Evolutionary conservation across 2,113 vertebrate genomes (phyloP).

Genomic region (Bos indicus): DNA sequence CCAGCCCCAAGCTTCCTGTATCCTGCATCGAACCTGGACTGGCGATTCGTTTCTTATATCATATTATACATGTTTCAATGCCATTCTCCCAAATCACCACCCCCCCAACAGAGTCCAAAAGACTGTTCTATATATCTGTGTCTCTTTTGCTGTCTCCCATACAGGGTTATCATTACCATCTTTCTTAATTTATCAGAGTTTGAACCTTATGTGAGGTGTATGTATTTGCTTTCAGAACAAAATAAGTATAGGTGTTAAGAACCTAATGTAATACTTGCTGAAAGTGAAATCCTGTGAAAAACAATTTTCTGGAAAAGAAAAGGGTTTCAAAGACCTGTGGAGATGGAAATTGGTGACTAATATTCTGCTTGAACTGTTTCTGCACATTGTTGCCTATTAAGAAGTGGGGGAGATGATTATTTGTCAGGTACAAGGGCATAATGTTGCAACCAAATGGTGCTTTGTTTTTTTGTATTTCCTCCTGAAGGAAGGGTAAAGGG

Average conservation of each 20-base stretch:
- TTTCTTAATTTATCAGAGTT: neutral
- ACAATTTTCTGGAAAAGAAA: neutral
- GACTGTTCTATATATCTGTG: too few species aligned
- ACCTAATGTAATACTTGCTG: neutral
- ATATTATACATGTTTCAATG: too few species aligned
- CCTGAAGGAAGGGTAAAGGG: neutral
- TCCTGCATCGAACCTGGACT: too few species aligned
- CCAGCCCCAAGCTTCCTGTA: too few species aligned
- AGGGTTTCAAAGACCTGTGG: neutral
- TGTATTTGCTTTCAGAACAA: neutral
- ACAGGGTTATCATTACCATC: too few species aligned
- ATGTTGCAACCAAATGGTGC: neutral
- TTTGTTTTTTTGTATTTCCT: neutral
- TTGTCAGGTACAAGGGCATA: neutral
- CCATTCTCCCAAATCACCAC: too few species aligned
- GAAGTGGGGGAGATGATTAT: neutral
- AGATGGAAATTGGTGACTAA: neutral
- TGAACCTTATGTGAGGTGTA: neutral
- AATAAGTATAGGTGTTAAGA: neutral
- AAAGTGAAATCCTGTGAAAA: neutral
- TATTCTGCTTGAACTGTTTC: neutral
- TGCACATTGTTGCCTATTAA: neutral
- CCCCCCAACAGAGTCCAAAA: too few species aligned
- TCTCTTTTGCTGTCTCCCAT: too few species aligned
- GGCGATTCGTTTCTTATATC: too few species aligned